Base-by-base conservation (phyloP, 1,140 invertebrate species). In the Listronotus bonariensis region DNA sequence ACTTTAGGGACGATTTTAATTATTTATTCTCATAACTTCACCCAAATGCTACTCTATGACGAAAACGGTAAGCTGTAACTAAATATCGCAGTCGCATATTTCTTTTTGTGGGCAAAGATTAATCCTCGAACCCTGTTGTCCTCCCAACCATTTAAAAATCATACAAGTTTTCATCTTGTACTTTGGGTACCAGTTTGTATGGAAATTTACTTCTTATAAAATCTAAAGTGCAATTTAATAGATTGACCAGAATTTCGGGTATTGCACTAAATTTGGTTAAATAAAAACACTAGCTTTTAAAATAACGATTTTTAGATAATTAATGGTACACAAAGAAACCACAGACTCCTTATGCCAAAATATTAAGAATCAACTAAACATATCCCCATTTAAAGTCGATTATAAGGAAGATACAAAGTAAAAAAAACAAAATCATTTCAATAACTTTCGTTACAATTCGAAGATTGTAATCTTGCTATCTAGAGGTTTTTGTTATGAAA, bases 121-220 rank as follows among this genome's bases (percentile, higher is more conserved):
- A 98, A 79, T 26, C 90, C 93, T 56, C 95, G 85, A 41, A 98
- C 92, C 78, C 88, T 86, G 79, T 98, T 98, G 80, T 98, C 95
- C 51, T 85, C 82, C 90, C 95, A 98, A 31, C 92, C 92, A 54
- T 85, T 85, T 0, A 98, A 80, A 97, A 98, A 5, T 80, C 80
- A 45, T 93, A 87, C 45, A 92, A 80, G 73, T 90, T 92, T 12
- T 83, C 78, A 71, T 93, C 88, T 55, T 84, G 87, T 6, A 98
- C 78, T 49, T 82, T 82, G 46, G 83, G 80, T 36, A 94, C 86
- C 68, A 95, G 76, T 74, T 89, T 90, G 73, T 90, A 90, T 0
- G 93, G 92, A 75, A 96, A 85, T 77, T 91, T 92, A 75, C 84
- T 88, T 51, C 92, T 84, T 54, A 95, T 86, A 81, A 95, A 96